These are phyloP conservation scores for Manduca sexta DNA, from an alignment of 1,140 invertebrate species.

Conservation along the genomic window DNA sequence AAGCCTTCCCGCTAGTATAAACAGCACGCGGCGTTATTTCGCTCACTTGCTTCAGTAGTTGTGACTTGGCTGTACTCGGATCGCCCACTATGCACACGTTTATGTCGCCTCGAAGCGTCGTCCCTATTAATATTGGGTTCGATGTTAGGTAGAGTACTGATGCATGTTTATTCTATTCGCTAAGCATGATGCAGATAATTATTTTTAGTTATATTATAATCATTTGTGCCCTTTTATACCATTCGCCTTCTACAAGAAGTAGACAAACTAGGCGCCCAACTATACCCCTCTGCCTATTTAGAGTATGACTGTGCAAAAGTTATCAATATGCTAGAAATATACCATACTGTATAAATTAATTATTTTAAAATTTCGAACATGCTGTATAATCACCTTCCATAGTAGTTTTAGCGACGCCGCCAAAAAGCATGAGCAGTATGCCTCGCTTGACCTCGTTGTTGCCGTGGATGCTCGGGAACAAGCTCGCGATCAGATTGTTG, in stretches of 20 bases:
- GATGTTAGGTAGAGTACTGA: too few relatives aligned
- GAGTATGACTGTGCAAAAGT: too few relatives aligned
- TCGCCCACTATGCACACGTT: constrained; percentile 99
- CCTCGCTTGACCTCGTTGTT: constrained; percentile 98
- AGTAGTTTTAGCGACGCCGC: constrained; percentile 97
- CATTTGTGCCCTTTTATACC: too few relatives aligned
- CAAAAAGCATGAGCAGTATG: constrained; percentile 97
- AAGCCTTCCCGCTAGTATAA: constrained; percentile 99
- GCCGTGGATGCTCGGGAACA: constrained; percentile 98
- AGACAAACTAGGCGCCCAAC: too few relatives aligned
- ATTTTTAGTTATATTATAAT: too few relatives aligned
- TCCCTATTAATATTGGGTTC: constrained; percentile 64
- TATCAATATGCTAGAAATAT: too few relatives aligned
- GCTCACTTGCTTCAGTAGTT: constrained; percentile 96
- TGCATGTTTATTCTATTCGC: too few relatives aligned
- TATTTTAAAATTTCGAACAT: neutral
- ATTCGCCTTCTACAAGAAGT: too few relatives aligned
- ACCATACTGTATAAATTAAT: too few relatives aligned
- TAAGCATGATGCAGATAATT: too few relatives aligned
- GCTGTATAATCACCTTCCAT: constrained; percentile 78
- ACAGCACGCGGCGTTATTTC: constrained; percentile 97
- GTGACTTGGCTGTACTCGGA: constrained; percentile 98
- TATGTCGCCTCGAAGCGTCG: constrained; percentile 93
- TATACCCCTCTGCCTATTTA: too few relatives aligned
- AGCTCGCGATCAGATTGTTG: constrained; percentile 91